Evolutionary conservation across 2,113 vertebrate species (phyloP).

Genomic region (Reinhardtius hippoglossoides): DNA sequence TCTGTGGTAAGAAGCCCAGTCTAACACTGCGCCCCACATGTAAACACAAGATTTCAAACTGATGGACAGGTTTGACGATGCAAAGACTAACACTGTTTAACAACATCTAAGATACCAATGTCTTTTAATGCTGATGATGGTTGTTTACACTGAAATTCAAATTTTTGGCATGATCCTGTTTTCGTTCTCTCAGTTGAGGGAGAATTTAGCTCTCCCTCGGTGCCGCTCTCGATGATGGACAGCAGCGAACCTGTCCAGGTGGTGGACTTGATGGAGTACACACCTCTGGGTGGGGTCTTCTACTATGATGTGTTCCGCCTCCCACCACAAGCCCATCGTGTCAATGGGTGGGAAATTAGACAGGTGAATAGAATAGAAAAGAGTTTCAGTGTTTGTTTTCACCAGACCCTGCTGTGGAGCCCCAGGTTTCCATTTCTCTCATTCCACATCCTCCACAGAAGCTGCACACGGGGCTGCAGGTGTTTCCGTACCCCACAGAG

Average conservation of each 20-base stretch:
- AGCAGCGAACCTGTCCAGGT: conserved; percentile 4
- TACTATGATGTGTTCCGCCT: conserved; percentile 84
- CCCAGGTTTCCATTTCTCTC: not conserved
- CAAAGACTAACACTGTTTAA: not conserved
- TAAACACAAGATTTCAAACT: conserved; percentile 3
- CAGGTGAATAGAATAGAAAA: conserved; percentile 77
- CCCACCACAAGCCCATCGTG: conserved; percentile 82
- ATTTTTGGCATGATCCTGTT: not conserved
- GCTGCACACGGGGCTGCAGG: conserved; percentile 78
- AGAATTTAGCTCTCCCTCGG: not conserved
- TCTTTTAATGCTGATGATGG: not conserved
- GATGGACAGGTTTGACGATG: not conserved
- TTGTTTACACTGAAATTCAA: too few relatives aligned
- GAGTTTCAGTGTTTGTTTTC: not conserved
- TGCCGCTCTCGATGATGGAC: not conserved
- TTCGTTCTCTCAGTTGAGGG: conserved; percentile 53
- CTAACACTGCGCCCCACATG: not conserved
- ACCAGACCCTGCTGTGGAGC: not conserved
- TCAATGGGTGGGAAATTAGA: conserved; percentile 86
- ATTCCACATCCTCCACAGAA: conserved; percentile 72
- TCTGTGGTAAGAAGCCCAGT: conserved; percentile 28
- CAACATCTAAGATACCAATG: not conserved
- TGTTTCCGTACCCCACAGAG: conserved; percentile 78
- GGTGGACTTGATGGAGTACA: conserved; percentile 85
- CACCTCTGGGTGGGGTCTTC: conserved; percentile 87